Base-by-base conservation (phyloP, 2,888 invertebrate genomes). In the Chloromyia formosa region DNA sequence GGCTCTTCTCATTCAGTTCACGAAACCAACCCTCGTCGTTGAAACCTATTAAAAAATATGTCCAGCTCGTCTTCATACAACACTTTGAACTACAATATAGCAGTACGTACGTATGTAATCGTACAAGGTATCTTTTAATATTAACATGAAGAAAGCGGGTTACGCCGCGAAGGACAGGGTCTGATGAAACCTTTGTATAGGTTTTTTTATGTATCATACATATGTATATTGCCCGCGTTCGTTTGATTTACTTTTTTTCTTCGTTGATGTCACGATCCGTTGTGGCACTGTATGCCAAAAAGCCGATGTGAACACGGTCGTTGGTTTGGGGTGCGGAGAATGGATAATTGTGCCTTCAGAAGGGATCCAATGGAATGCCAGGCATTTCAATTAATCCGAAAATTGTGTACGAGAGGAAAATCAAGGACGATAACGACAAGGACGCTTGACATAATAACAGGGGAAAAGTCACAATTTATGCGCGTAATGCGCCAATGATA, bases 341-440 rank as follows among this genome's bases (percentile, higher is more conserved):
- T n/a, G 82, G 82, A 83, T 84, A 84, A 84, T 84, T 84, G 83
- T 81, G 81, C 80, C 81, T 80, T 81, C 81, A 81, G 83, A 82
- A 84, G 83, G 83, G 82, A 82, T 82, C 83, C 80, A 20, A 40
- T 80, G 83, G 84, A 80, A 84, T 83, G 81, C 80, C 80, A 81
- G 82, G 84, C 84, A 84, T 84, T 84, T 84, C 83, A 84, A 84
- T 84, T 84, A 84, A 84, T 84, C 83, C 83, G 27, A 35, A 82
- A 82, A 83, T 56, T 71, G 16, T 58, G 56, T 14, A 58, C 71
- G 49, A 71, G 71, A 56, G 40, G 40, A 56, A 56, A 56, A 71
- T 71, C 84, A 84, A 83, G 82, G 77, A 82, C 82, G 80, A 81
- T 80, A 79, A 76, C 74, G 74, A 77, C 76, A 78, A 75, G 20